Base-by-base conservation (phyloP, 2,888 invertebrate species). In the Oeneis ivallda region DNA sequence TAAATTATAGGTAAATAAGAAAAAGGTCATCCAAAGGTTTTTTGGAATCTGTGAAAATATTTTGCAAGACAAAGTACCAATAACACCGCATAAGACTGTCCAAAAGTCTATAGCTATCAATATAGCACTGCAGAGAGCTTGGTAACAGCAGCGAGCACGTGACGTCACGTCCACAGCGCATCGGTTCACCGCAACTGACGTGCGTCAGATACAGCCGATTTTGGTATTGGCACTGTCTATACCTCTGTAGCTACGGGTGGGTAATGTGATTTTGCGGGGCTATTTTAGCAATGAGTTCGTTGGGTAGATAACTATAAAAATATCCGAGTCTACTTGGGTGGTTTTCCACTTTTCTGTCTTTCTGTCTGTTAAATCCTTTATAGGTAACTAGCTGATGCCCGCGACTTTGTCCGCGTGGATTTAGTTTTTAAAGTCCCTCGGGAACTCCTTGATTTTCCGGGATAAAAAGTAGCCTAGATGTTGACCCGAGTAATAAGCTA, bases 121-220 rank as follows among this genome's bases (percentile, higher is more conserved):
- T 59, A 34, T 17, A 59, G 15, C 32, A 15, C 45, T 58, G 57
- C 60, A 52, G 60, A 66, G 56, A 53, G 43, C 58, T 61, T 53
- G 56, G 69, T 70, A 64, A 66, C 66, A 70, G 68, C 65, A 70
- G 67, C 65, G 67, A 72, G 76, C 72, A 75, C 79, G 78, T 79
- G 78, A 79, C 77, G 77, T 77, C 76, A 76, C 76, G 76, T 74
- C 73, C 67, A 49, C 71, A 67, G 72, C 71, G 73, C 76, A 77
- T 77, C 74, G 78, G 75, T 76, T 75, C 68, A 73, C 78, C 76
- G 70, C 77, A 81, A 78, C 75, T 76, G 80, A 78, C 77, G 74
- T 75, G 74, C 75, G 76, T 76, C 73, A 73, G 70, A 62, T 68
- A 61, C 72, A 75, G 68, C 68, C 72, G 67, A 74, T 73, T 76